Conservation (phyloP, 2,113 vertebrate genomes). For the Chrysochloris asiatica region DNA sequence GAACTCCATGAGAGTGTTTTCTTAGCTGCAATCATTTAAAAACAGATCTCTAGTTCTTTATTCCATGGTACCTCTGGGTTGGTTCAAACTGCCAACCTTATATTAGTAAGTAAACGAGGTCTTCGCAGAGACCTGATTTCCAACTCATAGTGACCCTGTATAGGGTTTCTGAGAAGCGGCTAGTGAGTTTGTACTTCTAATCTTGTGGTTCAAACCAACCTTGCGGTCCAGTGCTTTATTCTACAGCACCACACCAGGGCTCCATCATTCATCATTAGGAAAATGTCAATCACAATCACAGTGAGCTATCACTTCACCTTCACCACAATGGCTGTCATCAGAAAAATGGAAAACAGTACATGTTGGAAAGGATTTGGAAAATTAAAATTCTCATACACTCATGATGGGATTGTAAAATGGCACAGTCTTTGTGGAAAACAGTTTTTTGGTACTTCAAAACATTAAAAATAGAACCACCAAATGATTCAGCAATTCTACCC, state of each 20-base stretch:
- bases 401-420: background rate
- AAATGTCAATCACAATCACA: background rate
- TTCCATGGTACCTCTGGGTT: background rate
- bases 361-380: background rate
- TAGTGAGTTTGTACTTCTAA: too few relatives aligned
- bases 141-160: too few relatives aligned
- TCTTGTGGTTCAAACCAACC: too few relatives aligned
- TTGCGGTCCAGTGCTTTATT: too few relatives aligned
- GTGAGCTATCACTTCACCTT: background rate
- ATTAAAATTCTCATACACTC: background rate
- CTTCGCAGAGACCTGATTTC: too few relatives aligned
- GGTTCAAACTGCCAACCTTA: background rate
- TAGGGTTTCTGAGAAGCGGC: too few relatives aligned
- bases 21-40: background rate
- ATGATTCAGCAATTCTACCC: background rate
- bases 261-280: background rate
- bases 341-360: background rate
- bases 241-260: too few relatives aligned
- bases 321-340: background rate
- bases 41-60: background rate
- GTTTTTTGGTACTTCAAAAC: background rate
- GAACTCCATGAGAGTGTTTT: background rate
- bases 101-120: background rate
- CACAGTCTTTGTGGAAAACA: background rate
- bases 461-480: background rate